A percentile compares a stretch with the other conserved stretches of the same genome.
Conservation (phyloP, 2,888 invertebrate genomes). For the Drosophila cognata region DNA sequence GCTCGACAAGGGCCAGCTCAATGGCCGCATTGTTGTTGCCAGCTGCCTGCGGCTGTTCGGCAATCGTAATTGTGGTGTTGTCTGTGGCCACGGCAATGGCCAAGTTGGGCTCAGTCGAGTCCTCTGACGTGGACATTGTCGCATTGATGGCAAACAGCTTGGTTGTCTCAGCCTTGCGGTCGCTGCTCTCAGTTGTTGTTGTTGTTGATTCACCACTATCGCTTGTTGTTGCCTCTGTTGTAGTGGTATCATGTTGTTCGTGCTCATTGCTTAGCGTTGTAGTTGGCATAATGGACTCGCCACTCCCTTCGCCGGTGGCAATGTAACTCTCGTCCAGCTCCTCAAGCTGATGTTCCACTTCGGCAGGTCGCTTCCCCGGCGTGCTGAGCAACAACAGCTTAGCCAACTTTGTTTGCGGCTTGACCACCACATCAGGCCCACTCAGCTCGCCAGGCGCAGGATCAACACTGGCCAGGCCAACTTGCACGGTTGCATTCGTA, state of each 20-base stretch:
- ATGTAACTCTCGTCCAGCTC: slow-evolving; percentile 71
- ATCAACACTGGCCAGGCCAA: slow-evolving; percentile 52
- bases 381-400: slow-evolving; percentile 78
- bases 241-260: slow-evolving; percentile 26
- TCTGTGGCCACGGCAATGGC: slow-evolving; percentile 57
- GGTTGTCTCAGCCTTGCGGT: slow-evolving; percentile 41
- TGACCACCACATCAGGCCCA: slow-evolving; percentile 12
- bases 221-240: slow-evolving; percentile 30
- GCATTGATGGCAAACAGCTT: slow-evolving; percentile 70
- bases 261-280: slow-evolving; percentile 28
- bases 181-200: slow-evolving; percentile 38
- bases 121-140: slow-evolving; percentile 46
- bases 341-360: slow-evolving; percentile 71
- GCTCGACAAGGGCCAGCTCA: slow-evolving; percentile 63
- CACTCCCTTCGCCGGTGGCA: slow-evolving; percentile 39
- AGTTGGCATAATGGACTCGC: slow-evolving; percentile 34
- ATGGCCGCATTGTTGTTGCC: slow-evolving; percentile 66
- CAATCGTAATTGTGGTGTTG: slow-evolving; percentile 62
- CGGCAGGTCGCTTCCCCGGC: slow-evolving; percentile 69
- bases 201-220: neutral
- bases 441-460: slow-evolving; percentile 52
- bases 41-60: slow-evolving; percentile 60
- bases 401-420: slow-evolving; percentile 55
- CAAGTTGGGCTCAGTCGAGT: slow-evolving; percentile 47
- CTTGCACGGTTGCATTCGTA: slow-evolving; percentile 59